Percentiles rank a stretch among this genome's conserved stretches.
phyloP scores from a whole-genome alignment of 1,140 invertebrate species.

The Goniozus legneri region DNA sequence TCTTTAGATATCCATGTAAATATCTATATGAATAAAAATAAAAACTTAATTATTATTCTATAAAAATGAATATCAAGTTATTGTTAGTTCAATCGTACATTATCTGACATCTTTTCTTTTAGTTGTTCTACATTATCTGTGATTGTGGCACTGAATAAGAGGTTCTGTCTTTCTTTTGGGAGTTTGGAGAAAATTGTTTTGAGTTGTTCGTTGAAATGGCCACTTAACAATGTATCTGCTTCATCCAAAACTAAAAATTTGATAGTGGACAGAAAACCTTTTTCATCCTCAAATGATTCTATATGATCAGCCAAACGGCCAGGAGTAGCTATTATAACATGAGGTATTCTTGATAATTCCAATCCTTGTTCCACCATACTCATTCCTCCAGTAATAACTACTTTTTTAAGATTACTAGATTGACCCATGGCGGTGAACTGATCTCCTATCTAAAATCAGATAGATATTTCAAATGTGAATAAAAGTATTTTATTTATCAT shows the following conservation, averaged over 20 bases:
- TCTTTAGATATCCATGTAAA: constrained; percentile 66
- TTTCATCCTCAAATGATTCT: constrained; percentile 76
- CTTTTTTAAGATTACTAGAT: constrained; percentile 76
- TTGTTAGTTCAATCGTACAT: constrained; percentile 39
- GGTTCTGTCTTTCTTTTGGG: constrained; percentile 77
- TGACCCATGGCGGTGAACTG: constrained; percentile 89
- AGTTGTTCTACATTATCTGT: constrained; percentile 78
- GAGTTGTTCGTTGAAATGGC: constrained; percentile 77
- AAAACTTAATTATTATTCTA: constrained; percentile 22
- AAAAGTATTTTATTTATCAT: too few species aligned
- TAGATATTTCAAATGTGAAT: background rate
- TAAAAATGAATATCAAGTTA: constrained; percentile 21
- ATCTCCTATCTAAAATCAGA: constrained; percentile 76
- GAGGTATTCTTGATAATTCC: constrained; percentile 81
- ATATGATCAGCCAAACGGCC: constrained; percentile 87
- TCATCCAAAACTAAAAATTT: constrained; percentile 90
- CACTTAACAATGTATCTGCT: constrained; percentile 83
- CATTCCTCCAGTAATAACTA: constrained; percentile 87
- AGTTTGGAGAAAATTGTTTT: constrained; percentile 78
- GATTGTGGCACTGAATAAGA: constrained; percentile 96
- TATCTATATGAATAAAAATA: constrained; percentile 40
- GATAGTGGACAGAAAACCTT: constrained; percentile 54
- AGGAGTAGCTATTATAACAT: constrained; percentile 93
- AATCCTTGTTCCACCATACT: constrained; percentile 88
- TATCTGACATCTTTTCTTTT: constrained; percentile 61